Evolutionary conservation across 2,888 invertebrate species (phyloP), one percentile per base, ranked within the genome.

Genomic region (Neocrepidodera transversa): DNA sequence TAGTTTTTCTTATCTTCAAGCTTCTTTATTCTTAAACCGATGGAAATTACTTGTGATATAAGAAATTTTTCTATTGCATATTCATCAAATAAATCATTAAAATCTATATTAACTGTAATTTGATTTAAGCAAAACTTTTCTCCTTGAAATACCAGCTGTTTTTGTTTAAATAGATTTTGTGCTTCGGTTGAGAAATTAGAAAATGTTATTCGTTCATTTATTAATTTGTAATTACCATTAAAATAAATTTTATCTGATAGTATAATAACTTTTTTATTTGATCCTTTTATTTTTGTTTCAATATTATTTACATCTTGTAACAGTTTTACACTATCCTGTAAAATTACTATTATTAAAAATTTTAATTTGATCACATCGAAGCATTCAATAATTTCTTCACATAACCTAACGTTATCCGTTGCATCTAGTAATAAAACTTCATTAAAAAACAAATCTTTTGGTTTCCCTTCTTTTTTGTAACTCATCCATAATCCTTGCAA

Each of bases 391-490:
- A 48, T 1, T 3, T 32, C 18, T 32, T 48, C 18, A 16, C 16
- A 7, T n/a, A n/a, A n/a, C n/a, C n/a, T n/a, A 30, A 14, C 11
- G 11, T 17, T 17, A 18, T 18, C 18, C 8, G 2, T 13, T 14
- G 11, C 14, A 28, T 45, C 32, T 1, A 48, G 14, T 32, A 48
- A 32, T 11, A 48, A 4, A 4, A 18, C 18, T 17, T 48, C 17
- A 7, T 48, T 48, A 11, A 17, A 48, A n/a, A 48, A 32, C 11
- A 16, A 32, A 32, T 48, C 48, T 11, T 48, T 48, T n/a, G 32
- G 18, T 32, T 32, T 48, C 18, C 18, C 32, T 17, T 30, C 17
- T 10, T 17, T 32, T 18, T 30, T 18, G n/a, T 48, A 35, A 4
- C 17, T 8, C 16, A 48, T 8, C 32, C 48, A 30, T 6, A 48